Evolutionary conservation across 2,888 invertebrate species (phyloP).

Genomic region (Agrochola circellaris): DNA sequence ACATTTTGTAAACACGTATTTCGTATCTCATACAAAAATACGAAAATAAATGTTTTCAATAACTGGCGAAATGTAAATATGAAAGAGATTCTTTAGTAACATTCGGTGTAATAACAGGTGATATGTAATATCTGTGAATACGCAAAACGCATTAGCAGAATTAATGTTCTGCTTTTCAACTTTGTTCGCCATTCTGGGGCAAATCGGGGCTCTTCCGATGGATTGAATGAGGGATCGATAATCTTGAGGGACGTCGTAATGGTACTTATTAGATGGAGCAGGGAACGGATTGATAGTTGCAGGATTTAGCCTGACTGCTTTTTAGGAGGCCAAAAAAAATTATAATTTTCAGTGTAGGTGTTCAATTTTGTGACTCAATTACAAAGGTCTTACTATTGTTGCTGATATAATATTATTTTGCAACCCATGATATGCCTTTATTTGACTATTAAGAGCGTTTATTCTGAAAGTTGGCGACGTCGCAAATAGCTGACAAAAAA

Average conservation of each 20-base stretch:
- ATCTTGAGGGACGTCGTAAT: constrained; percentile 57
- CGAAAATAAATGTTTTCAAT: constrained; percentile 56
- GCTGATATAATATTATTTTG: background rate
- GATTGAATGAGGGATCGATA: constrained; percentile 67
- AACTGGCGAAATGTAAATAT: constrained; percentile 44
- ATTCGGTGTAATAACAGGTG: constrained; percentile 50
- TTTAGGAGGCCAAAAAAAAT: background rate
- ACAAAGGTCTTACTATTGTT: background rate
- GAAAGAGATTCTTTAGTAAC: constrained; percentile 43
- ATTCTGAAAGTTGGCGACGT: too few relatives aligned
- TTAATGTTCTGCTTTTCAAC: constrained; percentile 78
- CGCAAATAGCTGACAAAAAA: too few relatives aligned
- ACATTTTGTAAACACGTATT: constrained; percentile 42
- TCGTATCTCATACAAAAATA: constrained; percentile 40
- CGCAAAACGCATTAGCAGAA: constrained; percentile 78
- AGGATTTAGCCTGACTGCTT: constrained; percentile 1
- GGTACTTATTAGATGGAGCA: constrained; percentile 60
- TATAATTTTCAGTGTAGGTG: background rate
- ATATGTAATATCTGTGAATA: constrained; percentile 69
- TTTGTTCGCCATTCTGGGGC: constrained; percentile 67
- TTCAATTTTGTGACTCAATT: background rate
- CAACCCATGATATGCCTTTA: background rate
- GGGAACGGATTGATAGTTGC: constrained; percentile 24
- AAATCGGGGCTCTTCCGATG: constrained; percentile 70
- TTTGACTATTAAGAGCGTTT: too few relatives aligned